These are phyloP conservation scores for Colius striatus DNA, from an alignment of 2,113 vertebrate genomes.

Conservation along the genomic window DNA sequence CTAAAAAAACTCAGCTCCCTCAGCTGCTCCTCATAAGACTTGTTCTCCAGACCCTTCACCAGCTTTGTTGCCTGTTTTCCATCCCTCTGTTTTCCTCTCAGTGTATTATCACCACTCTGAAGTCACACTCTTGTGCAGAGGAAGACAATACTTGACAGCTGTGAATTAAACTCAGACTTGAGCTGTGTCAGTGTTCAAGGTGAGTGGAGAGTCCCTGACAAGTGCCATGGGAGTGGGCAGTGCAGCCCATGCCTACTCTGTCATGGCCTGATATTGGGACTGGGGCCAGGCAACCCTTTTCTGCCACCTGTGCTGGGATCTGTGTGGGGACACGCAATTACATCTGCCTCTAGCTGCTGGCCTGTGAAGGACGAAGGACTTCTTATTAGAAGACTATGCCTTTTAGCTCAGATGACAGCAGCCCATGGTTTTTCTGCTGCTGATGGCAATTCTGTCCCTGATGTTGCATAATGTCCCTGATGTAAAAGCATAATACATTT, in stretches of 20 bases:
- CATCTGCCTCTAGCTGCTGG: not conserved
- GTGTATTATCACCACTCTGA: rapidly evolving
- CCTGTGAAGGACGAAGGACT: not conserved
- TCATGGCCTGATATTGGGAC: not conserved
- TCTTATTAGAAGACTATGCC: not conserved
- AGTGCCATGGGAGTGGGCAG: not conserved
- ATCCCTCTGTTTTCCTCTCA: not conserved
- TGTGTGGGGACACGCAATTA: rapidly evolving
- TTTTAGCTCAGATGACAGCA: not conserved
- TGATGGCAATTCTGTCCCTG: not conserved
- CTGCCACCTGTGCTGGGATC: not conserved
- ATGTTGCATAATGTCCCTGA: too few relatives aligned
- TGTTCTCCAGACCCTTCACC: too few relatives aligned
- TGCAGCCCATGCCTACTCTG: rapidly evolving
- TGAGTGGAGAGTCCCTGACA: not conserved
- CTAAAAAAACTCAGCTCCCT: too few relatives aligned
- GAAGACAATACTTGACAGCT: not conserved
- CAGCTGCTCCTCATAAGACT: too few relatives aligned
- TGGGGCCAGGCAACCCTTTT: not conserved
- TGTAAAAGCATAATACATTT: not conserved
- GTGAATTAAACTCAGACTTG: not conserved
- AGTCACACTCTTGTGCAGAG: not conserved
- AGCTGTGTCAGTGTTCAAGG: not conserved
- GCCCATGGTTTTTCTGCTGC: not conserved
- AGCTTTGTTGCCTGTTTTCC: not conserved